Percentiles rank a stretch among this genome's conserved stretches.
phyloP scores from a whole-genome alignment of 2,888 invertebrate species.

The Exocentrus adspersus region DNA sequence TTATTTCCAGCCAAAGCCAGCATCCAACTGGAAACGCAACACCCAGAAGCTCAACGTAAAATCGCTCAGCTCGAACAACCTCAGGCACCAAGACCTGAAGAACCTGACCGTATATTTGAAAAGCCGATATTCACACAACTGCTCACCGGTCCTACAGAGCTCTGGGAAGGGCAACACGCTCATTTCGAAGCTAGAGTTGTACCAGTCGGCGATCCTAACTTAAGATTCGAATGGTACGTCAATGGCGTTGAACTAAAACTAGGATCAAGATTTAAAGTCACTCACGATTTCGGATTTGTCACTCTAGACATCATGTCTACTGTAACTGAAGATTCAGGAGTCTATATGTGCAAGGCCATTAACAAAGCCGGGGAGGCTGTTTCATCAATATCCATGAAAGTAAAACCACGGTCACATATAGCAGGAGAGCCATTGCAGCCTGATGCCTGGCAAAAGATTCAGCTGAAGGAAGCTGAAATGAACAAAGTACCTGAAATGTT shows the following conservation, averaged over 20 bases:
- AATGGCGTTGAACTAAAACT: conserved; percentile 93
- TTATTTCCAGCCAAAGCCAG: conserved; percentile 77
- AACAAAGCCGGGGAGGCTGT: conserved; percentile 95
- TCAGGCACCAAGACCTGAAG: conserved; percentile 73
- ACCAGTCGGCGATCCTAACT: conserved; percentile 91
- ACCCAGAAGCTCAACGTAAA: conserved; percentile 92
- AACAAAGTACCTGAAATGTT: conserved; percentile 90
- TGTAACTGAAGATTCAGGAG: conserved; percentile 88
- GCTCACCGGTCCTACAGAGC: conserved; percentile 86
- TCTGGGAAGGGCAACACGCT: conserved; percentile 92
- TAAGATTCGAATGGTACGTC: conserved; percentile 95
- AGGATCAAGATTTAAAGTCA: conserved; percentile 91
- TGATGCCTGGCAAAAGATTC: conserved; percentile 92
- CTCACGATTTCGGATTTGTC: conserved; percentile 94
- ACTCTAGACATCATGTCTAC: conserved; percentile 91
- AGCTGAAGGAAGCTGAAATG: conserved; percentile 90
- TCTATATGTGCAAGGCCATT: conserved; percentile 93
- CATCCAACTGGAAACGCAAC: conserved; percentile 89
- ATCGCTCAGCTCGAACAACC: conserved; percentile 88
- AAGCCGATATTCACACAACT: conserved; percentile 93
- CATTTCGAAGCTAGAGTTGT: conserved; percentile 92
- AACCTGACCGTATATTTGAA: conserved; percentile 84
- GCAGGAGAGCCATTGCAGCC: conserved; percentile 87
- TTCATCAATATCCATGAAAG: conserved; percentile 89
- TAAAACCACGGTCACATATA: conserved; percentile 84